phyloP scores from a whole-genome alignment of 2,888 invertebrate species.

The Agrotis puta region DNA sequence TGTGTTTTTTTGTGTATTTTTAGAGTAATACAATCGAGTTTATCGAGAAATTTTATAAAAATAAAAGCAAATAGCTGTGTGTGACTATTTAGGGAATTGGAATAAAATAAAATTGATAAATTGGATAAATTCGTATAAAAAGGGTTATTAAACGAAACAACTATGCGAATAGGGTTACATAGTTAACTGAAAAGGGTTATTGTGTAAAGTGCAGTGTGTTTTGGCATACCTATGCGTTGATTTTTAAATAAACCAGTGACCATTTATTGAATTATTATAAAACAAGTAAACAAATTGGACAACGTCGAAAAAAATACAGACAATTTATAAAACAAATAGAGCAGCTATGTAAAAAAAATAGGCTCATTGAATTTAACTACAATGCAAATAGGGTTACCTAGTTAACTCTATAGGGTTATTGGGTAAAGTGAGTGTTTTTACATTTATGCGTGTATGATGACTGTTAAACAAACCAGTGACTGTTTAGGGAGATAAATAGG shows the following conservation, averaged over 20 bases:
- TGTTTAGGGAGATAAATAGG: background rate
- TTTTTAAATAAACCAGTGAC: conserved; percentile 70
- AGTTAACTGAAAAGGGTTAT: conserved; percentile 33
- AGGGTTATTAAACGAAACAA: conserved; percentile 1
- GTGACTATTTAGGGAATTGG: too few species aligned
- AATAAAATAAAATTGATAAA: too few species aligned
- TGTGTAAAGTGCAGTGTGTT: conserved; percentile 44
- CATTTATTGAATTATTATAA: background rate
- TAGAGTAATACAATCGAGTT: background rate
- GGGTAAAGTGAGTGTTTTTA: conserved; percentile 45
- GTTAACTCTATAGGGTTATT: conserved; percentile 33
- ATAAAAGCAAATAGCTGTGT: too few species aligned
- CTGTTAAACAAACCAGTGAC: conserved; percentile 70
- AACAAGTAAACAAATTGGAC: too few species aligned
- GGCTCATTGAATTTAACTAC: conserved; percentile 1
- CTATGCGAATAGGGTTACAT: conserved; percentile 2
- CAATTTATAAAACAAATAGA: background rate
- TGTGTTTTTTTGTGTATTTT: background rate
- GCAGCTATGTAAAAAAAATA: background rate
- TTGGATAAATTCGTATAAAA: too few species aligned
- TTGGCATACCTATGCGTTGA: conserved; percentile 73
- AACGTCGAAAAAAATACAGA: too few species aligned
- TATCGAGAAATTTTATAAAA: too few species aligned
- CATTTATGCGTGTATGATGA: conserved; percentile 78
- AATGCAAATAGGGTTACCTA: conserved; percentile 11